A percentile compares a stretch with the other conserved stretches of the same genome.
Evolutionary conservation across 2,797 vertebrate genomes (phyloP).

Genomic region (Odontamblyopus lacepedii): DNA sequence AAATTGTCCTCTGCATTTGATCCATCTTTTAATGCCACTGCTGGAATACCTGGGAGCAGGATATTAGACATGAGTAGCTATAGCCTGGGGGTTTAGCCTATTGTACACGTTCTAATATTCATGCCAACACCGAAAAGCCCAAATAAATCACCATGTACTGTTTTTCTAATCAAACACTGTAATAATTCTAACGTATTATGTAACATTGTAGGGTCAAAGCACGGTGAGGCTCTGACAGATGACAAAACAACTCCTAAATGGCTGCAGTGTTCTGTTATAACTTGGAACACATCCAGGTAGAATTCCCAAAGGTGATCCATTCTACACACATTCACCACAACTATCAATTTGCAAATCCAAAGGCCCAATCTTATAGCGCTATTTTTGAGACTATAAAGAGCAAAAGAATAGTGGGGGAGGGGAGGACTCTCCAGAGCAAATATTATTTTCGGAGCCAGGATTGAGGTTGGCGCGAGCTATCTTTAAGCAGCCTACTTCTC

Average conservation of each 20-base stretch:
- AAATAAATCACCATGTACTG: not conserved
- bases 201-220: not conserved
- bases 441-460: constrained; percentile 78
- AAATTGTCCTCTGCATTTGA: too few relatives aligned
- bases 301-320: constrained; percentile 14
- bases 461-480: constrained; percentile 81
- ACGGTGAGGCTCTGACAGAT: not conserved
- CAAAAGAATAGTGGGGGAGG: constrained; percentile 46
- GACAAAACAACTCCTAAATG: constrained; percentile 7
- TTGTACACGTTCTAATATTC: too few relatives aligned
- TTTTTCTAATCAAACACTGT: not conserved
- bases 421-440: constrained; percentile 71
- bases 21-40: too few relatives aligned
- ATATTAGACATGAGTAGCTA: too few relatives aligned
- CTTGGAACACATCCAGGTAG: constrained; percentile 21
- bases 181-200: not conserved
- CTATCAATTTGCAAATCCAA: constrained; percentile 4
- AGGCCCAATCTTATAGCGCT: constrained; percentile 31
- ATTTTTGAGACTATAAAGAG: constrained; percentile 47
- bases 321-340: not conserved
- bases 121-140: too few relatives aligned
- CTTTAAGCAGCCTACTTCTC: constrained; percentile 83
- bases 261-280: constrained; percentile 27
- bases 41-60: too few relatives aligned
- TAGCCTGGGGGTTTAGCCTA: too few relatives aligned